These are phyloP conservation scores for Archips crataeganus DNA, from an alignment of 2,888 invertebrate genomes.

Conservation along the genomic window DNA sequence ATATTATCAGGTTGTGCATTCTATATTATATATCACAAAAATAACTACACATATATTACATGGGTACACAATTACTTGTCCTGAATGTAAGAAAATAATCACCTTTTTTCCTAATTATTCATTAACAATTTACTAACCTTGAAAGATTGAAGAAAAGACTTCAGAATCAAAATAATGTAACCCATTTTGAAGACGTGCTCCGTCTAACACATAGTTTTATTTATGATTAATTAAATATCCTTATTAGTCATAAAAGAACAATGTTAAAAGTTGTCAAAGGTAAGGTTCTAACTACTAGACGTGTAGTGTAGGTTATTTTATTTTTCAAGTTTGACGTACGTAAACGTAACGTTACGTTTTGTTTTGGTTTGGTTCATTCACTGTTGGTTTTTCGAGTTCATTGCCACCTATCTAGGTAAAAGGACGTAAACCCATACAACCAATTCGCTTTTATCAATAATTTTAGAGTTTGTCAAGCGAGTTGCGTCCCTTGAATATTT, in stretches of 20 bases:
- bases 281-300: too few species aligned
- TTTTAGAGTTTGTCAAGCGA: too few species aligned
- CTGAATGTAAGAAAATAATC: too few species aligned
- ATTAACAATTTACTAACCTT: constrained; percentile 53
- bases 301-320: too few species aligned
- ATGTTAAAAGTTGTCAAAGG: too few species aligned
- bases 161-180: constrained; percentile 51
- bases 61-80: too few species aligned
- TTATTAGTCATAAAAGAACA: too few species aligned
- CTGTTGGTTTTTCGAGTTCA: not conserved
- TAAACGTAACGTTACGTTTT: not conserved
- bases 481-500: too few species aligned
- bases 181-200: constrained; percentile 48
- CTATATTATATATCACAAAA: too few species aligned
- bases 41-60: too few species aligned
- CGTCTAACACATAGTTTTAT: constrained; percentile 16
- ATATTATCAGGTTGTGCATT: too few species aligned
- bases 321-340: too few species aligned
- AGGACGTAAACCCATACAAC: not conserved
- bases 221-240: not conserved
- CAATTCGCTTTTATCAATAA: not conserved
- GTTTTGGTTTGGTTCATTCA: not conserved
- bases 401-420: not conserved
- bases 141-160: constrained; percentile 52
- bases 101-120: not conserved